Conservation (phyloP, 1,140 invertebrate species). For the Drosophila kanapiae region DNA sequence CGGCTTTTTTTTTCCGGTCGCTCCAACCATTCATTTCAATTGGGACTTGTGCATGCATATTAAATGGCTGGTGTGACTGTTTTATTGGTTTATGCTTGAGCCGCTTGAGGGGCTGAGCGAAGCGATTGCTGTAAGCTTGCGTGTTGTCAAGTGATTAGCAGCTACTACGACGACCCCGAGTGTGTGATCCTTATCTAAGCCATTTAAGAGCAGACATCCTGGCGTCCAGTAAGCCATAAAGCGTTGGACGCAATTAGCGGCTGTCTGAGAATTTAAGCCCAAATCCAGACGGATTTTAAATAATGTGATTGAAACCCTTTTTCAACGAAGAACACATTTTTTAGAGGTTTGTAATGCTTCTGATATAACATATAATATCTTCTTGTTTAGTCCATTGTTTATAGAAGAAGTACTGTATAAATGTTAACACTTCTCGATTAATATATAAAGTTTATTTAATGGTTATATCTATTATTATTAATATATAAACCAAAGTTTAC, state of each 20-base stretch:
- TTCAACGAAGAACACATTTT: not conserved
- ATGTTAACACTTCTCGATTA: too few relatives aligned
- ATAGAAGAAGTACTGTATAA: too few relatives aligned
- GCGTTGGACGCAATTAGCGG: conserved; percentile 36
- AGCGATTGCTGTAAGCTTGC: conserved; percentile 33
- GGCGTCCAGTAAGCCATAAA: conserved; percentile 33
- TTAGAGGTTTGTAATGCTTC: not conserved
- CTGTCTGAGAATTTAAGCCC: conserved; percentile 24
- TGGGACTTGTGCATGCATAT: conserved; percentile 58
- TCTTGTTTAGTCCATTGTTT: too few relatives aligned
- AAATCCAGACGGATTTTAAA: conserved; percentile 7
- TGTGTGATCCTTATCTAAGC: conserved; percentile 57
- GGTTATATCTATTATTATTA: too few relatives aligned
- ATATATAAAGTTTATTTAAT: too few relatives aligned
- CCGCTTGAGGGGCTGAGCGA: not conserved
- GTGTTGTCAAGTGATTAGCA: conserved; percentile 69
- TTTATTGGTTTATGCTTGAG: conserved; percentile 36
- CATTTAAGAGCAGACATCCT: conserved; percentile 36
- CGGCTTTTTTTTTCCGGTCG: conserved; percentile 14
- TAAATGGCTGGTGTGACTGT: conserved; percentile 49
- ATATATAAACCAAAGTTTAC: too few relatives aligned
- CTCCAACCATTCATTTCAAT: conserved; percentile 29
- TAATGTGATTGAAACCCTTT: not conserved
- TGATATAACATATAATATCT: too few relatives aligned
- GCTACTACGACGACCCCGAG: conserved; percentile 25